These are phyloP conservation scores for Abrostola triplasia DNA, from an alignment of 2,888 invertebrate species.

Conservation along the genomic window DNA sequence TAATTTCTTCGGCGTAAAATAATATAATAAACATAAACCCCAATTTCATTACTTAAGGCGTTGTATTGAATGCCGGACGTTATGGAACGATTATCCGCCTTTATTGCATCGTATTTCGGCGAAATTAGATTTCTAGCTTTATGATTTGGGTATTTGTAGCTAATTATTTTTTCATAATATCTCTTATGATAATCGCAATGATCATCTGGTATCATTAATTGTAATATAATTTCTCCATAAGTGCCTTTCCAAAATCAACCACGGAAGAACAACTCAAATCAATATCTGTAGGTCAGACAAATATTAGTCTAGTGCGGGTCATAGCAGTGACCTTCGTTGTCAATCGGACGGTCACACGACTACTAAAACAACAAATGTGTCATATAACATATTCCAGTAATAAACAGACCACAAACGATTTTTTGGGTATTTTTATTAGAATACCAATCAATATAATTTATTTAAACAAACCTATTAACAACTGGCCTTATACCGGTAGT, in stretches of 20 bases:
- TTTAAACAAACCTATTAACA: too few relatives aligned
- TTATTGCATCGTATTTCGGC: constrained; percentile 61
- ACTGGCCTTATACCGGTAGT: too few relatives aligned
- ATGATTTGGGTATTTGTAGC: constrained; percentile 41
- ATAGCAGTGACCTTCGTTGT: too few relatives aligned
- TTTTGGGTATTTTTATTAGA: too few relatives aligned
- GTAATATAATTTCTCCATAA: not conserved
- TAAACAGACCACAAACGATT: too few relatives aligned
- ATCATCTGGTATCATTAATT: not conserved
- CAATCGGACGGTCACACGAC: too few relatives aligned
- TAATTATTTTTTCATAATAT: constrained; percentile 37
- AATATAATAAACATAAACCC: constrained; percentile 82
- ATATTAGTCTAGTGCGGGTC: too few relatives aligned
- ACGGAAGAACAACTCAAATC: too few relatives aligned
- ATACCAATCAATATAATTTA: too few relatives aligned
- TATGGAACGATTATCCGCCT: constrained; percentile 67
- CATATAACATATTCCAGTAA: too few relatives aligned
- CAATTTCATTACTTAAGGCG: constrained; percentile 84
- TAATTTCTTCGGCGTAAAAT: constrained; percentile 86
- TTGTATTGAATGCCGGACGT: constrained; percentile 70
- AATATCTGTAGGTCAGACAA: too few relatives aligned
- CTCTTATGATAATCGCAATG: not conserved
- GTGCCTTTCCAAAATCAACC: not conserved
- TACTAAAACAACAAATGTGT: too few relatives aligned
- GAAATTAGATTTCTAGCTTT: constrained; percentile 62